phyloP scores from a whole-genome alignment of 2,888 invertebrate species.

The Esperia sulphurella region DNA sequence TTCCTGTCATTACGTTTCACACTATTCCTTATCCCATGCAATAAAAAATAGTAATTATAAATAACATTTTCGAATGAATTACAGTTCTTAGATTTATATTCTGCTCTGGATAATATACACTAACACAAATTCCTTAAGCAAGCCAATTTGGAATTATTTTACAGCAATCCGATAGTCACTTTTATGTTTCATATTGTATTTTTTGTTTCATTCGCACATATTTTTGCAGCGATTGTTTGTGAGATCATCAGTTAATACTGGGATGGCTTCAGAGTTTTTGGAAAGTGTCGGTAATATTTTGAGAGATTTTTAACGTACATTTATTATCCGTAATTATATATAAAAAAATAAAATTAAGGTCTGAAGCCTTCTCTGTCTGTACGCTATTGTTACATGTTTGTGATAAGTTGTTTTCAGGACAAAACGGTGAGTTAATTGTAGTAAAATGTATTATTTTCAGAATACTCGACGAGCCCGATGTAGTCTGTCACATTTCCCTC shows the following conservation, averaged over 20 bases:
- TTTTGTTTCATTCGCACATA: background rate
- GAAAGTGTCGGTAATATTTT: background rate
- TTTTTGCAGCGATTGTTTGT: no score
- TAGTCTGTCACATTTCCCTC: no score
- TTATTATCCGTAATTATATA: no score
- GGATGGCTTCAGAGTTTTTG: background rate
- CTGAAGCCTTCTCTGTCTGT: no score
- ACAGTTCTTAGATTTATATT: background rate
- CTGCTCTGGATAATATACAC: constrained; percentile 42
- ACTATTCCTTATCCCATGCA: no score
- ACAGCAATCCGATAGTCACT: background rate
- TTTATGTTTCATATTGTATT: no score
- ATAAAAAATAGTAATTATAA: background rate
- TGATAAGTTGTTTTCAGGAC: constrained; percentile 42
- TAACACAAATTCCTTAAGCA: constrained; percentile 76
- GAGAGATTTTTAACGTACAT: background rate
- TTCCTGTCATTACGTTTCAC: no score
- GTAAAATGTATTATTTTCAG: constrained; percentile 21
- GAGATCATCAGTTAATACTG: background rate
- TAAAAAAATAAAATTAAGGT: no score
- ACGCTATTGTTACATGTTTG: no score
- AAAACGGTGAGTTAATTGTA: constrained; percentile 40
- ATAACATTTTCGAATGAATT: background rate
- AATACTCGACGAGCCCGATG: constrained; percentile 16
- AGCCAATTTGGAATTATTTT: constrained; percentile 39